Conservation (phyloP, 2,888 invertebrate species). For the Drosophila parthenogenetica region DNA sequence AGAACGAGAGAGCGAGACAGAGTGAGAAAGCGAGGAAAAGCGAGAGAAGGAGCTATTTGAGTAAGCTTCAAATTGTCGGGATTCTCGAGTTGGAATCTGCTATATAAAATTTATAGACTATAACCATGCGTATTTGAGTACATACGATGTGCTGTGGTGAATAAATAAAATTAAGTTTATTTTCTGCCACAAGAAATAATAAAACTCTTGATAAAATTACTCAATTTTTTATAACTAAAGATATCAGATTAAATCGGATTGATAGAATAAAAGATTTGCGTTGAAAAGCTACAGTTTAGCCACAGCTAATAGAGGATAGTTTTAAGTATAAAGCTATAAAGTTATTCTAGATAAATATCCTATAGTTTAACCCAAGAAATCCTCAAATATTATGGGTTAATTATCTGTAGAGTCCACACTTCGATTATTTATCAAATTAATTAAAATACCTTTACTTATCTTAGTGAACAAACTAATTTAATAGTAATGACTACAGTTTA, state of each 20-base stretch:
- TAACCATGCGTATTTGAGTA: neutral
- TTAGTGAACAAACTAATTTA: no score
- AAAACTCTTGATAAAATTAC: neutral
- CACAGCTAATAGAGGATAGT: no score
- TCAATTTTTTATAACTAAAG: neutral
- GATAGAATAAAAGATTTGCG: neutral
- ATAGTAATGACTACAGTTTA: no score
- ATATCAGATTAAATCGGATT: neutral
- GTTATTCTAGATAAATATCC: no score
- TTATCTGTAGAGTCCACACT: no score
- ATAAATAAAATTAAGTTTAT: conserved; percentile 8
- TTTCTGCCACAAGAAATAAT: neutral
- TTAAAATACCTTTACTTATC: no score
- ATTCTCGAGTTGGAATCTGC: conserved; percentile 41
- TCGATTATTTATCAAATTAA: no score
- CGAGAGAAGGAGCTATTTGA: conserved; percentile 25
- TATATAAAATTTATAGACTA: conserved; percentile 37
- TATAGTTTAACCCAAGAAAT: no score
- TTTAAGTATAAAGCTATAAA: no score
- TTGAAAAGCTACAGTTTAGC: no score
- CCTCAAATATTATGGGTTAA: no score
- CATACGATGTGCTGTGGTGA: neutral
- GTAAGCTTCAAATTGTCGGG: conserved; percentile 26
- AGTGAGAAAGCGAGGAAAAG: no score
- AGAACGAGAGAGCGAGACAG: neutral